phyloP scores from a whole-genome alignment of 2,888 invertebrate genomes.

The Cataglyphis albicans region DNA sequence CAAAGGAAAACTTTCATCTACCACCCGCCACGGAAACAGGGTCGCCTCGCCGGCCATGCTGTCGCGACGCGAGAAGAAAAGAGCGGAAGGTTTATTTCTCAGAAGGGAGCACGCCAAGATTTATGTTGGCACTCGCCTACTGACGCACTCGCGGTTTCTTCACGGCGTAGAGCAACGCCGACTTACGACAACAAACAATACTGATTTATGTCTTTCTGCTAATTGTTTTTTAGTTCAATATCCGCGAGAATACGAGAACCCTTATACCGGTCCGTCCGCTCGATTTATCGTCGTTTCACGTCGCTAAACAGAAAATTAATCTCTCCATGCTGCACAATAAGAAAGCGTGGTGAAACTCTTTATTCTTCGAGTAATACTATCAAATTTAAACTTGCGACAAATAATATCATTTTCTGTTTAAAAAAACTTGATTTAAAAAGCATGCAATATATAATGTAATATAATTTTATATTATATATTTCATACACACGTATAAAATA shows the following conservation, averaged over 20 bases:
- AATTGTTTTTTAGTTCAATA: slow-evolving; percentile 55
- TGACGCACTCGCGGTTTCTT: slow-evolving; percentile 70
- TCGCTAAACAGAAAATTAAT: slow-evolving; percentile 45
- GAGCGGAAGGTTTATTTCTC: slow-evolving; percentile 76
- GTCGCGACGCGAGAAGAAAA: slow-evolving; percentile 71
- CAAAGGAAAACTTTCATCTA: slow-evolving; percentile 79
- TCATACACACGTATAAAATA: background rate
- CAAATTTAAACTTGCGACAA: background rate
- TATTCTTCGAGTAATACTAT: background rate
- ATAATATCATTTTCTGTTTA: background rate
- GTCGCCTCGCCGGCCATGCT: slow-evolving; percentile 64
- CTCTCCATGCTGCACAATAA: background rate
- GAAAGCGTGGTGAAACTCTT: background rate
- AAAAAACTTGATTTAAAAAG: background rate
- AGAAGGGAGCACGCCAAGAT: slow-evolving; percentile 70
- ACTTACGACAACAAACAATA: slow-evolving; percentile 53
- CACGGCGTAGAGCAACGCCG: slow-evolving; percentile 38
- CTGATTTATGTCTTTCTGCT: slow-evolving; percentile 63
- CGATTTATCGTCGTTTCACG: slow-evolving; percentile 48
- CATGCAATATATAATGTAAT: background rate
- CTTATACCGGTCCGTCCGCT: slow-evolving; percentile 11
- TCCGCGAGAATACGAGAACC: slow-evolving; percentile 27
- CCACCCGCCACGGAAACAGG: slow-evolving; percentile 76
- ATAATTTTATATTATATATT: background rate
- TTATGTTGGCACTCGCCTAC: slow-evolving; percentile 75